A percentile compares a stretch with the other conserved stretches of the same genome.
Conservation (phyloP, 2,888 invertebrate genomes). For the Falcaria lacertinaria region DNA sequence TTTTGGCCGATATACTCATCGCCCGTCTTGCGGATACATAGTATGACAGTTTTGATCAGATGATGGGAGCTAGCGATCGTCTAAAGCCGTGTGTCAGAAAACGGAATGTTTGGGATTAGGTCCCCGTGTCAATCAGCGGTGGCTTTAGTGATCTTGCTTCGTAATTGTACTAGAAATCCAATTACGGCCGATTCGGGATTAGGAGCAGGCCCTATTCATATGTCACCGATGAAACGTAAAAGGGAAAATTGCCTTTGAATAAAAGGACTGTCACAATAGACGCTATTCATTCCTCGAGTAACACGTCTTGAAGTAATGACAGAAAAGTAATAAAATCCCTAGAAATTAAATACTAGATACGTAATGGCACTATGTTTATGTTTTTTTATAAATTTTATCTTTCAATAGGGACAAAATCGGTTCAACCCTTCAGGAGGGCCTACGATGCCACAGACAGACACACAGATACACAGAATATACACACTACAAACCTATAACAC, state of each 20-base stretch:
- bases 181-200: constrained; percentile 33
- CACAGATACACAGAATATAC: no score
- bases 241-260: not conserved
- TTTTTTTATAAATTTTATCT: no score
- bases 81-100: constrained; percentile 24
- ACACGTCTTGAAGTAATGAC: not conserved
- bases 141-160: constrained; percentile 52
- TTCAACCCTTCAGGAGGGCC: no score
- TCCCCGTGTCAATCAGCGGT: constrained; percentile 52
- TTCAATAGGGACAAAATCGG: no score
- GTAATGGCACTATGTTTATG: no score
- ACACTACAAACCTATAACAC: no score
- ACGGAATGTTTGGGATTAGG: constrained; percentile 44
- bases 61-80: not conserved
- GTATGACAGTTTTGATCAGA: not conserved
- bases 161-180: constrained; percentile 52
- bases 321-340: constrained; percentile 5
- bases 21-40: no score
- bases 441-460: no score
- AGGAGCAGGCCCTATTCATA: constrained; percentile 21
- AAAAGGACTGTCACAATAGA: not conserved
- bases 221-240: not conserved
- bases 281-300: not conserved
- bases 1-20: no score
- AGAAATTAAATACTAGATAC: no score